A percentile compares a stretch with the other conserved stretches of the same genome.
Conservation (phyloP, 2,113 vertebrate species). For the Morone chrysops region DNA sequence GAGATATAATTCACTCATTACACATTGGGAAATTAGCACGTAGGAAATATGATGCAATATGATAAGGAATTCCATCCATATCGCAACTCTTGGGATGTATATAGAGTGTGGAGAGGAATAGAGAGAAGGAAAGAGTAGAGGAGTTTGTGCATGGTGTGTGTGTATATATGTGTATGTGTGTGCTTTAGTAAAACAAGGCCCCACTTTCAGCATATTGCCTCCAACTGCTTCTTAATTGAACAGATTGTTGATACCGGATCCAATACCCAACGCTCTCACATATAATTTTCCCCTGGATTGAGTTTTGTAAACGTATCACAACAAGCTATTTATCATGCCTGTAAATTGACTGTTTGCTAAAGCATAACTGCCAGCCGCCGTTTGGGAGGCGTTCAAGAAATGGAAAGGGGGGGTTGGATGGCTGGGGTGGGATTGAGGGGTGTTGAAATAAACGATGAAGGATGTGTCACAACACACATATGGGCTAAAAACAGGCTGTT, state of each 20-base stretch:
- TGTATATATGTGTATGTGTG: constrained; percentile 53
- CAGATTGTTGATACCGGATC: constrained; percentile 94
- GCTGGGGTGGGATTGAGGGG: constrained; percentile 84
- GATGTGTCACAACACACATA: constrained; percentile 79
- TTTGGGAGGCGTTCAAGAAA: constrained; percentile 91
- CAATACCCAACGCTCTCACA: constrained; percentile 90
- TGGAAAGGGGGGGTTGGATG: constrained; percentile 81
- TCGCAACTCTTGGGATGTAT: constrained; percentile 67
- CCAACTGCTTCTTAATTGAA: constrained; percentile 95
- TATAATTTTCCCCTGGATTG: constrained; percentile 93
- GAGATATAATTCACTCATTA: constrained; percentile 84
- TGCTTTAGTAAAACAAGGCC: constrained; percentile 78
- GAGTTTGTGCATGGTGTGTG: constrained; percentile 14
- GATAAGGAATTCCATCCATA: constrained; percentile 78
- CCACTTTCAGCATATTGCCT: constrained; percentile 90
- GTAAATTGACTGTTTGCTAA: constrained; percentile 96
- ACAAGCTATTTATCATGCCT: constrained; percentile 95
- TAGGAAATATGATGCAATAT: constrained; percentile 78
- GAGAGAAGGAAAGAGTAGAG: constrained; percentile 42
- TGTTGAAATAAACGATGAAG: constrained; percentile 90
- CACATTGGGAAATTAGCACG: constrained; percentile 82
- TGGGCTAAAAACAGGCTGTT: constrained; percentile 78
- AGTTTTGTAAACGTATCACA: constrained; percentile 91
- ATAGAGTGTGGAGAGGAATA: constrained; percentile 37
- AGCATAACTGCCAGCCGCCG: constrained; percentile 91